These are phyloP conservation scores for Caprella mutica DNA, from an alignment of 2,888 invertebrate species.

Conservation along the genomic window DNA sequence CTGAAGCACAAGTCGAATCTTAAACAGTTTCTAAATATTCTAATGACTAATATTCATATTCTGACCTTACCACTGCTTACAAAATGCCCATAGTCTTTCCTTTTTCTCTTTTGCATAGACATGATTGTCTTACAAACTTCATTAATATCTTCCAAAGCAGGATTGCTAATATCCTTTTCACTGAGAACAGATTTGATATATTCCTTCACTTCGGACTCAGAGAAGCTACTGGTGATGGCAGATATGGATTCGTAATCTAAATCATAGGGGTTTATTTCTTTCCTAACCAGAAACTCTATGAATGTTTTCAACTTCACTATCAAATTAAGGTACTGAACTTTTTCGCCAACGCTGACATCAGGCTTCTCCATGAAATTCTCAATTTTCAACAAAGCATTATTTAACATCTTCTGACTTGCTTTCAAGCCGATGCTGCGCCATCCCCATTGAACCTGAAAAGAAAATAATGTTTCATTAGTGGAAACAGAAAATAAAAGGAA, in stretches of 20 bases:
- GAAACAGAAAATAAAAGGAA: too few species aligned
- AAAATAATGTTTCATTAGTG: too few species aligned
- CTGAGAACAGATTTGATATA: not conserved
- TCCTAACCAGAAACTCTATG: not conserved
- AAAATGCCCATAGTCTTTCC: too few species aligned
- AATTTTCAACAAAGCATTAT: not conserved
- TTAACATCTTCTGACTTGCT: not conserved
- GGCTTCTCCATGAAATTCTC: not conserved
- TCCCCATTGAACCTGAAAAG: not conserved
- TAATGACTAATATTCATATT: too few species aligned
- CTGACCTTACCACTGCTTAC: too few species aligned
- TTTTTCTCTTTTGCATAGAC: too few species aligned
- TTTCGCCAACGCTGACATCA: not conserved
- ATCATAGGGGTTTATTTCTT: constrained; percentile 2
- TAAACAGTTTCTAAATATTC: too few species aligned
- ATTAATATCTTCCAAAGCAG: constrained; percentile 1
- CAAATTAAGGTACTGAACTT: not conserved
- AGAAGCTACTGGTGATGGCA: not conserved
- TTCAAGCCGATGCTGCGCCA: constrained; percentile 6
- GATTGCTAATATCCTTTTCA: not conserved
- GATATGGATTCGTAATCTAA: constrained; percentile 4
- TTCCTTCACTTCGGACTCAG: not conserved
- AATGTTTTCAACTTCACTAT: not conserved
- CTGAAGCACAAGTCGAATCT: too few species aligned
- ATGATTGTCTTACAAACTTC: too few species aligned